A percentile compares a stretch with the other conserved stretches of the same genome.
Conservation (phyloP, 2,888 invertebrate genomes). For the Platypus cylindrus region DNA sequence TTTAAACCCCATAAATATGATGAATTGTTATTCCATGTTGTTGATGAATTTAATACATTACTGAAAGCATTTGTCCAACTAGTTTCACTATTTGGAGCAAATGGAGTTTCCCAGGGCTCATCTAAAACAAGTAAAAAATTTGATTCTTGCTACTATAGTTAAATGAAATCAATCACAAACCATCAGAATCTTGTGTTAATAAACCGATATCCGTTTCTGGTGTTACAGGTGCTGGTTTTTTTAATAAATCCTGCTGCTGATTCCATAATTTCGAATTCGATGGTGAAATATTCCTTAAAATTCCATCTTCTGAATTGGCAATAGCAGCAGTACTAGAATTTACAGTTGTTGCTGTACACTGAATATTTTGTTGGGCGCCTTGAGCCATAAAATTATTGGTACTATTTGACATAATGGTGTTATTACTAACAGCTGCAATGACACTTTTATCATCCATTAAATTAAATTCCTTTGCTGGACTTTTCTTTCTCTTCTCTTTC, state of each 20-base stretch:
- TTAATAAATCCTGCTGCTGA: too few species aligned
- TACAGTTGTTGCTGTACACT: too few species aligned
- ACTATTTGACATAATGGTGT: slow-evolving; percentile 4
- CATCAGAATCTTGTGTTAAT: too few species aligned
- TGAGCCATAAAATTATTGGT: slow-evolving; percentile 4
- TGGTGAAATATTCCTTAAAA: too few species aligned
- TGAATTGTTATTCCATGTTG: slow-evolving; percentile 17
- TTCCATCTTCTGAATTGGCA: too few species aligned
- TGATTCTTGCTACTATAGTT: too few species aligned
- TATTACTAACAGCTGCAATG: slow-evolving; percentile 14
- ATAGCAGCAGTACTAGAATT: too few species aligned
- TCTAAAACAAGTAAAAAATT: slow-evolving; percentile 6
- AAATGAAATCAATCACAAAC: too few species aligned
- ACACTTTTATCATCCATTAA: slow-evolving; percentile 14
- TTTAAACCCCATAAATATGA: slow-evolving; percentile 34
- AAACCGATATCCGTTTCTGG: too few species aligned
- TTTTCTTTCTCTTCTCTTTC: neutral
- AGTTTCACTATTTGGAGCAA: slow-evolving; percentile 6
- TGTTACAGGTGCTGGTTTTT: too few species aligned
- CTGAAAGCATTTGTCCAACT: slow-evolving; percentile 22
- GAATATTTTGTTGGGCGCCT: neutral
- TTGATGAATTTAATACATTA: slow-evolving; percentile 20
- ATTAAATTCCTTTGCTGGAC: slow-evolving; percentile 5
- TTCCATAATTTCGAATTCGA: too few species aligned
- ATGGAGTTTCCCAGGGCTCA: slow-evolving; percentile 25